Conservation (phyloP, 2,888 invertebrate genomes). For the Dasypolia templi region DNA sequence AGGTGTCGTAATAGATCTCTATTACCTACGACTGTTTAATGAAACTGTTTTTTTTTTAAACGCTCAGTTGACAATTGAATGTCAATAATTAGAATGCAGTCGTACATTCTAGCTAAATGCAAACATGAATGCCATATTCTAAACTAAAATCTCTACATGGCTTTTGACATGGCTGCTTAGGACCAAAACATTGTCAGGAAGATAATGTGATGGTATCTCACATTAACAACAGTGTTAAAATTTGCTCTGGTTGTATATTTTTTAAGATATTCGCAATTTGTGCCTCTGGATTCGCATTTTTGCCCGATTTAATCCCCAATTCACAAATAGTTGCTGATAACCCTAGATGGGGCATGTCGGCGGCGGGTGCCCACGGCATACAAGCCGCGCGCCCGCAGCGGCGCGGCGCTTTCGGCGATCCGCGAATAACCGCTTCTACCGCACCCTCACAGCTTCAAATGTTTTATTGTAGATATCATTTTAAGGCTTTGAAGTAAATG, state of each 20-base stretch:
- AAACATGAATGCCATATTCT: background rate
- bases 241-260: background rate
- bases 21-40: constrained; percentile 1
- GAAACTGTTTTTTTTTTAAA: background rate
- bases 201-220: background rate
- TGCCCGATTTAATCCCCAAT: constrained; percentile 54
- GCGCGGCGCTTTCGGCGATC: constrained; percentile 77
- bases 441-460: constrained; percentile 65
- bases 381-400: constrained; percentile 76
- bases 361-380: constrained; percentile 79
- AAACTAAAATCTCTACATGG: background rate
- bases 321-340: constrained; percentile 47
- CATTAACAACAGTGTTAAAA: background rate
- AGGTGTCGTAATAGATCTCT: constrained; percentile 10
- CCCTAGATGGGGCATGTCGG: constrained; percentile 70
- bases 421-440: constrained; percentile 74
- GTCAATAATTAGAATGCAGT: background rate
- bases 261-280: background rate
- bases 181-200: background rate
- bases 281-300: constrained; percentile 26
- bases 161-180: too few species aligned
- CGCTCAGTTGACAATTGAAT: background rate
- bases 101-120: background rate
- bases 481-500: constrained; percentile 35
- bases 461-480: constrained; percentile 49